Base-by-base conservation (phyloP, 1,140 invertebrate genomes). In the Drosophila sechellia region DNA sequence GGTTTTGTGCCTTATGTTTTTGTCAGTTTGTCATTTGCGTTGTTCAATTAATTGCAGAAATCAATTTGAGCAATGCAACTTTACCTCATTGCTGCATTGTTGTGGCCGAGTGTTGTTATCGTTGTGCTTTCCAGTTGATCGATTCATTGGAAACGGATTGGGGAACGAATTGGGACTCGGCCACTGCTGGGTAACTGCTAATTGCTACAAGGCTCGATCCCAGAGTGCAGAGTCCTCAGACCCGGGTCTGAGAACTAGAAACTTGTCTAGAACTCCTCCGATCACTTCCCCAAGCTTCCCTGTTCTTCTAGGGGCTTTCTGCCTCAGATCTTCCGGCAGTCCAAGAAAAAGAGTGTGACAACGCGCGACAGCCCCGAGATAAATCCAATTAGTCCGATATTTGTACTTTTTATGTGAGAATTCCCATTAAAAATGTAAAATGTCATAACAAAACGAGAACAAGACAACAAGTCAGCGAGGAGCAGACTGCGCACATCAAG, bases 321-420 rank as follows among this genome's bases (percentile, higher is more conserved):
- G 65, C 58, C 76, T 73, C 79, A 70, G 81, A 87, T 87, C 84
- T 87, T 89, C 83, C 83, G 83, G 83, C 84, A 76, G 22, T 60
- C 50, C 43, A 64, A 66, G 68, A 87, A 86, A 77, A 84, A 89
- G 85, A 90, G 84, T 90, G 84, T 89, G 84, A 90, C 84, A 89
- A 89, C 85, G 79, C 81, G 79, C 84, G 84, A 90, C 84, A 89
- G 85, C 83, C 90, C 59, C 81, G 71, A 91, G 90, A 91, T 91
- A 91, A 91, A 91, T 91, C 90, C 90, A 91, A 91, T 91, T 91
- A 91, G 90, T 91, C 90, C 73, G 90, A 91, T 91, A 91, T 91
- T 91, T 91, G 90, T 91, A 91, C 85, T 91, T 90, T 90, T 91
- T 91, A 87, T 91, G 83, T 91, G 86, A 86, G 86, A 87, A 91